Base-by-base conservation (phyloP, 2,113 vertebrate genomes). In the Mystacornis crossleyi region DNA sequence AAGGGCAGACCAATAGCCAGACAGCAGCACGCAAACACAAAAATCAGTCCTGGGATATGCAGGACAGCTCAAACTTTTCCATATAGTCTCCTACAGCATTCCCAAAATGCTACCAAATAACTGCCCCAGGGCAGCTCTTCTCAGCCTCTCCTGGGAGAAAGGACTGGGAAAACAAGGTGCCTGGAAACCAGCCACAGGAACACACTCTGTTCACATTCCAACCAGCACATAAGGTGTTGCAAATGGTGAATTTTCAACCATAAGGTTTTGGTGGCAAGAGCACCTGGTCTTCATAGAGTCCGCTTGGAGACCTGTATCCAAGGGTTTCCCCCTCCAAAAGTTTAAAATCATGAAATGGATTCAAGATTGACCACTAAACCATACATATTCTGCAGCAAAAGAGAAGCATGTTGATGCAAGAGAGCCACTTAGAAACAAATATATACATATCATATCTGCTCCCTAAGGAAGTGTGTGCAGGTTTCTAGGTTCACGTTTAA, bases 361-460 rank as follows among this genome's bases (percentile, higher is more conserved):
- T 92, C 82, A 71, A 83, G 93, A 85, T 34, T 84, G 96, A 97
- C 96, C 96, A 96, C 95, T 95, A 91, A 95, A 91, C 78, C 89
- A 55, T 26, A 90, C 55, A 62, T 50, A 81, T 61, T 92, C 75
- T 45, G 86, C 92, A 91, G 89, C 61, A 81, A 61, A 42, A 90
- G 79, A 93, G 82, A 94, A 96, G 90, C 85, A 29, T 3, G 64
- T 77, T 70, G 88, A 70, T 66, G 84, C 93, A 81, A 50, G 62
- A 89, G 66, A 90, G 71, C 62, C 88, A 67, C 29, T 86, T 50
- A 62, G 71, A 70, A 92, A 92, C 67, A 57, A 75, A 73, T 69
- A 85, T n/a, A 65, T 47, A 93, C 81, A 80, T 8, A 70, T 48
- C 88, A 74, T 67, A 86, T 71, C 79, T 50, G 55, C 48, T 93